These are phyloP conservation scores for Galaxias olidus DNA, from an alignment of 2,797 vertebrate species.

Conservation along the genomic window DNA sequence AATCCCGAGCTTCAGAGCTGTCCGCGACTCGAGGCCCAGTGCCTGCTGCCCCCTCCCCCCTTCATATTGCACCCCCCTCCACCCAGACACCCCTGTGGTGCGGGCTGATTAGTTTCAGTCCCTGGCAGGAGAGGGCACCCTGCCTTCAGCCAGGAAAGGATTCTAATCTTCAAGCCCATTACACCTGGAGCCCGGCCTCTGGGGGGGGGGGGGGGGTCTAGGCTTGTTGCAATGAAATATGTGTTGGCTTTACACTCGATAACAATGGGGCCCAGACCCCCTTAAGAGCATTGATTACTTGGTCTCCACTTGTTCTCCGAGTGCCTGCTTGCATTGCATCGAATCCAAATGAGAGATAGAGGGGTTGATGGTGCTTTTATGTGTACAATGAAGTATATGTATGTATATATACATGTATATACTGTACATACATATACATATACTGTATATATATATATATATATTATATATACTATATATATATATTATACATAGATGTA, in stretches of 20 bases:
- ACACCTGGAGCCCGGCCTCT: conserved; percentile 12
- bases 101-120: conserved; percentile 29
- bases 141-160: conserved; percentile 28
- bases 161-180: conserved; percentile 38
- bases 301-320: not conserved
- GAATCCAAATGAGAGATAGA: not conserved
- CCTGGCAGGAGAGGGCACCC: conserved; percentile 19
- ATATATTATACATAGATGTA: too few relatives aligned
- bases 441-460: too few relatives aligned
- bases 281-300: not conserved
- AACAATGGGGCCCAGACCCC: not conserved
- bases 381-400: not conserved
- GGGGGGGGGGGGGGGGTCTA: not conserved
- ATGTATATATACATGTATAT: too few relatives aligned
- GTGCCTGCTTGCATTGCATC: conserved; percentile 1
- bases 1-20: too few relatives aligned
- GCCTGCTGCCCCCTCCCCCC: too few relatives aligned
- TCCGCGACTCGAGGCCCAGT: too few relatives aligned
- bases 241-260: not conserved
- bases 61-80: too few relatives aligned
- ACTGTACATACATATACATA: too few relatives aligned
- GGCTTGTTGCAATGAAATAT: conserved; percentile 27
- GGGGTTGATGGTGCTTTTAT: not conserved
- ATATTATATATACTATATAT: too few relatives aligned
- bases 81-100: not conserved